Evolutionary conservation across 2,797 vertebrate genomes (phyloP).

Genomic region (Protosalanx chinensis): DNA sequence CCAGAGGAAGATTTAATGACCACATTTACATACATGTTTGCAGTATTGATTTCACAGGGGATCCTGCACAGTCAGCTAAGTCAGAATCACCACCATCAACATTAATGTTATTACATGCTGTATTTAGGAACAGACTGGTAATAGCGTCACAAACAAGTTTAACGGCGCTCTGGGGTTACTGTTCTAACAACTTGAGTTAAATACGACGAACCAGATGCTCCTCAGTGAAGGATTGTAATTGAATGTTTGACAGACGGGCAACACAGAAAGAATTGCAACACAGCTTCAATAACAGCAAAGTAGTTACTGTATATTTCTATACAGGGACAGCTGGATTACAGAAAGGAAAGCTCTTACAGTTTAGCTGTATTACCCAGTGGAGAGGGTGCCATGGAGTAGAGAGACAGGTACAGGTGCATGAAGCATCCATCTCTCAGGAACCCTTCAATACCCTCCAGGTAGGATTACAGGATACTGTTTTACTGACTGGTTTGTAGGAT

Average conservation of each 20-base stretch:
- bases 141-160: conserved; percentile 54
- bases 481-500: no score
- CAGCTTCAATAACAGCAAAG: no score
- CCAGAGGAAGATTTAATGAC: conserved; percentile 57
- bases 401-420: no score
- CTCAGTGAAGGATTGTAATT: not conserved
- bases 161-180: conserved; percentile 48
- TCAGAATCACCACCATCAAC: conserved; percentile 62
- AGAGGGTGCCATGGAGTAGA: no score
- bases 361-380: no score
- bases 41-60: conserved; percentile 58
- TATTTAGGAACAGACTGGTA: conserved; percentile 49
- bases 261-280: not conserved
- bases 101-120: conserved; percentile 64
- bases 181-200: conserved; percentile 35
- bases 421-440: no score
- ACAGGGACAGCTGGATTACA: no score
- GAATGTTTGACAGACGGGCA: not conserved
- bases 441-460: no score
- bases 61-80: conserved; percentile 55
- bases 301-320: no score
- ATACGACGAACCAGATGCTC: not conserved
- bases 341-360: no score
- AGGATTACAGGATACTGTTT: no score
- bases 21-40: conserved; percentile 61